Base-by-base conservation (phyloP, 2,888 invertebrate genomes). In the Metalampra italica region DNA sequence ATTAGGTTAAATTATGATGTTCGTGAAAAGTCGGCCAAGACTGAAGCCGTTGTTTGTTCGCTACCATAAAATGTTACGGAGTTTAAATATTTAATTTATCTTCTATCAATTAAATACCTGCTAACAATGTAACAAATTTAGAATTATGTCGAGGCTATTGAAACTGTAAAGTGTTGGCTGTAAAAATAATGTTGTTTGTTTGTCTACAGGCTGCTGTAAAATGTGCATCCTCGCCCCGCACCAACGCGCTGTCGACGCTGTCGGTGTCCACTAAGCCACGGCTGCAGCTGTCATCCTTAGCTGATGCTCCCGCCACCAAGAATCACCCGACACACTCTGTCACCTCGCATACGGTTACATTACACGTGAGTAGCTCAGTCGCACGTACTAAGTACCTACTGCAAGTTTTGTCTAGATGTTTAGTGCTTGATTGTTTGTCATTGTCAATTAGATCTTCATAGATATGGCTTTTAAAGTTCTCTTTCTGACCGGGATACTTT, bases 201-300 rank as follows among this genome's bases (percentile, higher is more conserved):
- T 66, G 46, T 66, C 57, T 42, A 37, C 82, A 89, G 89, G 85
- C 88, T 78, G 87, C 87, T 70, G 86, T 89, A 61, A 89, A 89
- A 84, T 86, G 85, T 73, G 89, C 79, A 76, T 82, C 89, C 58
- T 87, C 85, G 66, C 88, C 89, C 68, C 87, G 89, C 61, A 87
- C 86, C 66, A 85, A 80, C 64, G 82, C 84, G 69, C 77, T 89
- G 78, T 85, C 88, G 61, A 84, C 80, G n/a, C 36, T 32, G 22
- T 5, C 32, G 32, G 9, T 36, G 78, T 85, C 88, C 61, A 84
- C 80, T 66, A 89, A 89, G 66, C 82, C 88, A 61, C 81, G 88
- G 54, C 62, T 85, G 70, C 22, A 22, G 22, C 22, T 22, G 22
- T 22, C 22, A 22, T 22, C 22, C 22, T 22, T 22, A 22, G 22